Evolutionary conservation across 2,113 vertebrate genomes (phyloP).

Genomic region (Chelonoidis abingdonii): DNA sequence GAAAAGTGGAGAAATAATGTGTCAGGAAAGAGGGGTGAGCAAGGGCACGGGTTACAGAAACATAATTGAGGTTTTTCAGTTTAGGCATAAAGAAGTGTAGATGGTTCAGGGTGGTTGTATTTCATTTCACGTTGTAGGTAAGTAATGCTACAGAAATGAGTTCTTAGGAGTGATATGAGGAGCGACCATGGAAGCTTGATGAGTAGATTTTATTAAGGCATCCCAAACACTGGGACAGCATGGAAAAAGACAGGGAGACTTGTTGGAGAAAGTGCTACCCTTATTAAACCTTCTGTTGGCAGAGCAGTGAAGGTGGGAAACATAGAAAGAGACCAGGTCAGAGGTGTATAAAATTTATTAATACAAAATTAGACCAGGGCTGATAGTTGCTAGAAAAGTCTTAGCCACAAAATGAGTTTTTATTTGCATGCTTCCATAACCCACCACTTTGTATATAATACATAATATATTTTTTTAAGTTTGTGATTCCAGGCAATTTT

Average conservation of each 20-base stretch:
- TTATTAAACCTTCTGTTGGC: neutral
- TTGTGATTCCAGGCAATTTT: neutral
- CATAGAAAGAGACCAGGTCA: neutral
- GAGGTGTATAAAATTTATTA: neutral
- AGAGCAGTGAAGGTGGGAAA: neutral
- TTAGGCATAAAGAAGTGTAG: neutral
- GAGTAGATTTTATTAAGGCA: neutral
- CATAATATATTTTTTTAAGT: neutral
- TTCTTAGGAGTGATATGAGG: neutral
- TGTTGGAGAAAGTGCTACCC: neutral
- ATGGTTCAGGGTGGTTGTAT: neutral
- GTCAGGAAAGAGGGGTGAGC: neutral
- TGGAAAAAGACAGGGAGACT: neutral
- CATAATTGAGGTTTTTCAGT: neutral
- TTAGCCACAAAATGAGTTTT: neutral
- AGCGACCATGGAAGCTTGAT: neutral
- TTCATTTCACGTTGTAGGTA: neutral
- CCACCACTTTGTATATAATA: neutral
- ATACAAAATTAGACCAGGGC: neutral
- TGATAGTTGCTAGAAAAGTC: neutral
- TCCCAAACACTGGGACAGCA: neutral
- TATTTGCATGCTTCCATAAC: neutral
- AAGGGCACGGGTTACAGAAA: neutral
- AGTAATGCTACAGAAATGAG: neutral
- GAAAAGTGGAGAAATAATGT: neutral